phyloP scores from a whole-genome alignment of 2,888 invertebrate species.

The Sabatieria punctata region DNA sequence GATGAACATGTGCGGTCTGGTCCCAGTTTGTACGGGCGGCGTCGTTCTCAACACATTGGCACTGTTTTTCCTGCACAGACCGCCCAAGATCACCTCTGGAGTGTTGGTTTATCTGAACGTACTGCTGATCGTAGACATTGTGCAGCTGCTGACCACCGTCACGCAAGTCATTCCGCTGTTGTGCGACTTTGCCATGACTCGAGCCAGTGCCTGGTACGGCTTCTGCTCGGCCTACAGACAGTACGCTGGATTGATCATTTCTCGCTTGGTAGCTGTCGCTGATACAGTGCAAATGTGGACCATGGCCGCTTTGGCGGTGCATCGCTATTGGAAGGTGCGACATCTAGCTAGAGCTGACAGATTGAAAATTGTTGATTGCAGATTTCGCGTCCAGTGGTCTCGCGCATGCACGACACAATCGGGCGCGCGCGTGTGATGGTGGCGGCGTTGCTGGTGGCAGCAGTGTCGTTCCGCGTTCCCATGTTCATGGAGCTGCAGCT shows the following conservation, averaged over 20 bases:
- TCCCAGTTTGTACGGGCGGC: slow-evolving; percentile 23
- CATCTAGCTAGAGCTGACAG: not conserved
- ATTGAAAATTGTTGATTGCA: slow-evolving; percentile 12
- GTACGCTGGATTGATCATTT: too few species aligned
- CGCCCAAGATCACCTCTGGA: slow-evolving; percentile 28
- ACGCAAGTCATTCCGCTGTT: slow-evolving; percentile 15
- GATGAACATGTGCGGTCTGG: slow-evolving; percentile 19
- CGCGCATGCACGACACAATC: slow-evolving; percentile 25
- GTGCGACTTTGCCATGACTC: too few species aligned
- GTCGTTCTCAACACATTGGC: slow-evolving; percentile 24
- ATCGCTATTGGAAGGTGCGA: slow-evolving; percentile 28
- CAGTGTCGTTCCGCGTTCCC: slow-evolving; percentile 22
- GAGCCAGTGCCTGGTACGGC: too few species aligned
- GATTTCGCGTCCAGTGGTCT: slow-evolving; percentile 27
- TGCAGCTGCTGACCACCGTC: slow-evolving; percentile 18
- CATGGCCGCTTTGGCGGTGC: slow-evolving; percentile 24
- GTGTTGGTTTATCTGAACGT: slow-evolving; percentile 28
- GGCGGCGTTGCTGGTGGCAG: slow-evolving; percentile 16
- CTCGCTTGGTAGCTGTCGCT: too few species aligned
- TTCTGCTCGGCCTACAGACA: too few species aligned
- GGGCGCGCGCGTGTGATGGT: slow-evolving; percentile 20
- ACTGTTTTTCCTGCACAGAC: slow-evolving; percentile 24
- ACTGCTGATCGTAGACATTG: slow-evolving; percentile 22
- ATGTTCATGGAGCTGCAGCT: slow-evolving; percentile 24
- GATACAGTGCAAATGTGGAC: slow-evolving; percentile 27